Conservation (phyloP, 2,797 vertebrate genomes). For the Catamblyrhynchus diadema region DNA sequence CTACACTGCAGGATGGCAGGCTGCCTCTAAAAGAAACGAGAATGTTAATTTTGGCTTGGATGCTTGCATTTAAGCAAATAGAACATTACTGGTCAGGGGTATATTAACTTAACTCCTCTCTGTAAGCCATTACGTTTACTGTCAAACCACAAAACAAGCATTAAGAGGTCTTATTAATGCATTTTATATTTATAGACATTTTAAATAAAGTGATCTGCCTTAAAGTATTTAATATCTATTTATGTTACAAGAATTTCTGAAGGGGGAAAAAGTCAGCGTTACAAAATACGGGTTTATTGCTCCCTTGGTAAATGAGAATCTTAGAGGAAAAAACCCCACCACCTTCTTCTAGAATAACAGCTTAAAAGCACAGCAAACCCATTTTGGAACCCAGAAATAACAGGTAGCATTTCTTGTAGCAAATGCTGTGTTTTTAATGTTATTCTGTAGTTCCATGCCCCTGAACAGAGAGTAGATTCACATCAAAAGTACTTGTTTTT, state of each 20-base stretch:
- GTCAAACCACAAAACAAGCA: conserved; percentile 71
- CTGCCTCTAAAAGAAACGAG: conserved; percentile 71
- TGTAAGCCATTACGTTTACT: conserved; percentile 68
- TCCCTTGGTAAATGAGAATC: conserved; percentile 37
- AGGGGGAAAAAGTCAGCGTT: conserved; percentile 18
- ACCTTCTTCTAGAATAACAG: background rate
- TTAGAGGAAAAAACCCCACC: background rate
- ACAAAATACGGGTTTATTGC: conserved; percentile 35
- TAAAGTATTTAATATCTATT: conserved; percentile 64
- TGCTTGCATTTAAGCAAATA: conserved; percentile 66
- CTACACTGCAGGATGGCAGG: conserved; percentile 30
- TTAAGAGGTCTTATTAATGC: conserved; percentile 69
- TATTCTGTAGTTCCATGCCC: background rate
- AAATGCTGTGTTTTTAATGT: background rate
- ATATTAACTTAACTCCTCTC: conserved; percentile 69
- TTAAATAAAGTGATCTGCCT: conserved; percentile 65
- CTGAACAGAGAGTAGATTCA: background rate
- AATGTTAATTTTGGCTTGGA: conserved; percentile 71
- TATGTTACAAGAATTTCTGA: conserved; percentile 53
- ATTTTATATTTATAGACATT: conserved; percentile 65
- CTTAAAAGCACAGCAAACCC: background rate
- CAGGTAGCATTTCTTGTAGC: background rate
- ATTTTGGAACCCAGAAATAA: background rate
- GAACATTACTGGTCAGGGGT: conserved; percentile 56
- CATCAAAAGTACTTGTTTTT: background rate